These are phyloP conservation scores for Cyclargus thomasi DNA, from an alignment of 1,140 invertebrate species.

Conservation along the genomic window DNA sequence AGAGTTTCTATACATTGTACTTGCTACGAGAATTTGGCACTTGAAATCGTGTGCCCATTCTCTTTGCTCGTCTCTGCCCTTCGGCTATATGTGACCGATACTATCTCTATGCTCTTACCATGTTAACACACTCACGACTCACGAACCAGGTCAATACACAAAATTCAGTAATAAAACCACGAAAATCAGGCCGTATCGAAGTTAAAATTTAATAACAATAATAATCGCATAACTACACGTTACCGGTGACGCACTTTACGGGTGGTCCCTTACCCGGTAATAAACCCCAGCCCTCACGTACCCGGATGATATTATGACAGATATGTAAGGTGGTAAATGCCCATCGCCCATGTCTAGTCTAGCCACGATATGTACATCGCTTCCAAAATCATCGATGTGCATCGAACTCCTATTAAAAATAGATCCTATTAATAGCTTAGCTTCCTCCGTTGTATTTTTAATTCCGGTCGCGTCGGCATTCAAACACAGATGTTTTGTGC, in stretches of 20 bases:
- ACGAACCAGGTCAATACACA: not conserved
- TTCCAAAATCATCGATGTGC: not conserved
- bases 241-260: too few species aligned
- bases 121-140: not conserved
- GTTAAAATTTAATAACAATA: too few species aligned
- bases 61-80: not conserved
- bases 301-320: too few species aligned
- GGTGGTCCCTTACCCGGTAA: too few species aligned
- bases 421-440: conserved; percentile 4
- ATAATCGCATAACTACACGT: too few species aligned
- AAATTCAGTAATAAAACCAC: not conserved
- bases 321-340: too few species aligned
- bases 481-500: conserved; percentile 27
- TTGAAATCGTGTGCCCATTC: not conserved
- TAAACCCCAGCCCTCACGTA: too few species aligned
- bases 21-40: not conserved
- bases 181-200: too few species aligned
- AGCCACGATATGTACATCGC: not conserved
- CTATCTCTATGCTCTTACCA: not conserved
- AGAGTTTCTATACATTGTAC: too few species aligned
- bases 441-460: conserved; percentile 11
- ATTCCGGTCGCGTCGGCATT: not conserved
- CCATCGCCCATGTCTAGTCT: too few species aligned
- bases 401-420: not conserved
- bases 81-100: not conserved